A percentile compares a stretch with the other conserved stretches of the same genome.
Evolutionary conservation across 92 coral and sea anemone species (phyloP).

Genomic region (Metridium senile): DNA sequence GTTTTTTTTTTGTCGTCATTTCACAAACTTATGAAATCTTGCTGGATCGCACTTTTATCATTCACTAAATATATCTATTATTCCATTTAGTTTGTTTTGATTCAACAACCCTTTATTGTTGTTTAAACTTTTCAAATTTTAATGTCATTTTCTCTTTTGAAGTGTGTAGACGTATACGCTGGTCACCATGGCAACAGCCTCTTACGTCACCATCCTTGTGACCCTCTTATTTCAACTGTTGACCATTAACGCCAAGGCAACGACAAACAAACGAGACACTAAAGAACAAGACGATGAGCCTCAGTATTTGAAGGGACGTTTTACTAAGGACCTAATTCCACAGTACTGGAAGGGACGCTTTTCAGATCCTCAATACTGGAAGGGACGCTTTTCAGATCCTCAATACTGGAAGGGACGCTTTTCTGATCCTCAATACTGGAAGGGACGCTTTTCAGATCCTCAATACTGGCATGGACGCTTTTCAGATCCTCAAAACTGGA

Average conservation of each 20-base stretch:
- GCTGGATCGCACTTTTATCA: no score
- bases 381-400: conserved; percentile 56
- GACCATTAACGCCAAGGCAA: conserved; percentile 44
- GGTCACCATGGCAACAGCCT: conserved; percentile 35
- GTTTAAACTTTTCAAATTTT: no score
- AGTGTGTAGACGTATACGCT: conserved; percentile 15
- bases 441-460: conserved; percentile 57
- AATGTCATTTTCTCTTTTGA: not conserved
- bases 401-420: conserved; percentile 53
- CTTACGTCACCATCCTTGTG: conserved; percentile 31
- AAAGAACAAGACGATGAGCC: conserved; percentile 9
- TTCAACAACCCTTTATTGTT: no score
- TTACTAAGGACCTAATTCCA: conserved; percentile 29
- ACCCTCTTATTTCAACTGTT: conserved; percentile 25
- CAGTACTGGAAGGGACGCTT: conserved; percentile 66
- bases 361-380: conserved; percentile 55
- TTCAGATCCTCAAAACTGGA: conserved; percentile 54
- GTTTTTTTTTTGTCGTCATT: no score
- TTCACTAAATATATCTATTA: no score
- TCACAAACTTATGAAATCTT: no score
- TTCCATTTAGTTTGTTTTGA: no score
- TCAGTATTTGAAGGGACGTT: conserved; percentile 37
- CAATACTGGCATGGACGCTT: conserved; percentile 58
- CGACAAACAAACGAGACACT: conserved; percentile 18
- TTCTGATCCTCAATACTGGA: conserved; percentile 61